phyloP scores from a whole-genome alignment of 2,113 vertebrate genomes.

The Australoheros scitulus region DNA sequence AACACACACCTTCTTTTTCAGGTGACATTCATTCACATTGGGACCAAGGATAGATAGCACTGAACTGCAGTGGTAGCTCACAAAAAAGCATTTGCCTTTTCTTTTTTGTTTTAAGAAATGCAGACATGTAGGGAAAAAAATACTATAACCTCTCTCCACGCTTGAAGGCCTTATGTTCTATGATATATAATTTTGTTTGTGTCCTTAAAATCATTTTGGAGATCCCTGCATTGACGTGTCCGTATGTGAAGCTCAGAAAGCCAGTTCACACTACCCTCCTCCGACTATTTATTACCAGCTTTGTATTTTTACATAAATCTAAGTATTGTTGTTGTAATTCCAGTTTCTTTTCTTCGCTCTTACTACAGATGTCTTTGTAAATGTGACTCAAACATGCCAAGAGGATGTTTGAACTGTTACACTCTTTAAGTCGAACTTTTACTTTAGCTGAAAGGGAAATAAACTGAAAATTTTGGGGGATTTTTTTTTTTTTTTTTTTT shows the following conservation, averaged over 20 bases:
- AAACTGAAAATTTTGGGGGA: no score
- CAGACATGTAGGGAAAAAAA: conserved; percentile 11
- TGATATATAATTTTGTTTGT: background rate
- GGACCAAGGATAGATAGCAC: background rate
- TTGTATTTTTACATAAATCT: conserved; percentile 40
- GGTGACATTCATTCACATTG: background rate
- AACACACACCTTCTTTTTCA: background rate
- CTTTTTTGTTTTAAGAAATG: background rate
- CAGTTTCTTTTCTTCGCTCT: conserved; percentile 1
- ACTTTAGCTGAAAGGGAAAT: background rate
- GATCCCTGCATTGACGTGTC: conserved; percentile 5
- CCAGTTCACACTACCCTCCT: background rate
- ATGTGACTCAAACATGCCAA: conserved; percentile 12
- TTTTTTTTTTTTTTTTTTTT: background rate
- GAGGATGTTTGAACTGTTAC: background rate
- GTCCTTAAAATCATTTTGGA: background rate
- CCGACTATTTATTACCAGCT: conserved; percentile 60
- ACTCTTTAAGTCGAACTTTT: conserved; percentile 6
- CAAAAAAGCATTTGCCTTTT: background rate
- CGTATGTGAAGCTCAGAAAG: conserved; percentile 25
- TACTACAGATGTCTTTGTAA: conserved; percentile 13
- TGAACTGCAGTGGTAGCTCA: background rate
- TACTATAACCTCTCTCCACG: background rate
- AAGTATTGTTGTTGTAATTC: conserved; percentile 32
- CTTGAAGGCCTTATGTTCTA: background rate